Base-by-base conservation (phyloP, 2,797 vertebrate genomes). In the Myoxocephalus aenaeus region DNA sequence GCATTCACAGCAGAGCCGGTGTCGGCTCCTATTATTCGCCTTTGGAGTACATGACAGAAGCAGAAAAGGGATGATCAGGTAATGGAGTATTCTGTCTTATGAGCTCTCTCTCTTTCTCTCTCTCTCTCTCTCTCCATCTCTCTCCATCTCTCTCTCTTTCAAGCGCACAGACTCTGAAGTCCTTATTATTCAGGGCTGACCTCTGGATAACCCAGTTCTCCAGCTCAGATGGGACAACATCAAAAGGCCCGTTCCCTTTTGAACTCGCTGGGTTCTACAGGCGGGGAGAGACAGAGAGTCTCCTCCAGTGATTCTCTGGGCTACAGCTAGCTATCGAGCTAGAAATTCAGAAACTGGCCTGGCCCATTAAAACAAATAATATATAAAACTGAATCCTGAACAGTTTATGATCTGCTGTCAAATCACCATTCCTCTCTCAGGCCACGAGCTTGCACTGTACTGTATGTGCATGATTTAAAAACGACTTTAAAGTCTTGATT, bases 221-320 rank as follows among this genome's bases (percentile, higher is more conserved):
- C 6, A 70, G 83, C 91, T 91, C 90, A 88, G 90, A 93, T 91
- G 92, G 89, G 88, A 93, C 73, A 9, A 94, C 92, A 91, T 94
- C 92, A 94, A 94, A 94, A 86, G 90, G 79, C 87, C 77, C 3
- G 29, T 79, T 94, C 87, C 89, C 89, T 92, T 94, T 94, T 93
- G 93, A 94, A 93, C 92, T 92, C 73, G 0, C 86, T 85, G 86
- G 84, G 75, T 87, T 93, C 88, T 88, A 63, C 75, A 82, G 84
- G 75, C 63, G 13, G 77, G 3, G 34, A 34, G 34, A 74, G 64
- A 75, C 51, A 86, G 68, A 66, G 76, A 72, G 56, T 67, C 80
- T 76, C 70, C 53, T n/a, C 25, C 77, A 59, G 64, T 57, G 74
- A 79, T 63, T 77, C 65, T 70, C 74, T 48, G 63, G 70, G 48